Evolutionary conservation across 2,113 vertebrate genomes (phyloP), one percentile per base, ranked within the genome.

Genomic region (Corythoichthys haematopterus): DNA sequence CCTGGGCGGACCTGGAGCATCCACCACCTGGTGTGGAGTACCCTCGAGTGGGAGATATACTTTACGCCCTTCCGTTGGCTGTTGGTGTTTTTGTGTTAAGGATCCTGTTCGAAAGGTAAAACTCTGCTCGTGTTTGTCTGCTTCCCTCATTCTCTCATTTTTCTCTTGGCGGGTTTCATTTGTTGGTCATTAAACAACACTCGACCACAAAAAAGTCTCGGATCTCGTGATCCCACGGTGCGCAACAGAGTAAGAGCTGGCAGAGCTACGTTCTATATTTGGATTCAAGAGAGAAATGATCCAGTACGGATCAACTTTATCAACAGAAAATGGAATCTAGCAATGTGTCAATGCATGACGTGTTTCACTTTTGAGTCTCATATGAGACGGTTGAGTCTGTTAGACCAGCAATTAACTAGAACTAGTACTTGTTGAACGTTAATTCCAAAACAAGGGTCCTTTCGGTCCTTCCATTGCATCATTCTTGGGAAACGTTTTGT

Each of bases 1-100:
- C 88, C 5, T 88, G 88, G 89, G 81, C 74, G 52, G 85, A 88
- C 66, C 76, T 89, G 75, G 87, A 88, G 79, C 80, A 80, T 46
- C 87, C 84, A 3, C 84, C 84, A 67, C 80, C 87, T 72, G 87
- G 88, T 0, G 71, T 58, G 64, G 82, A 86, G 36, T 90, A 86
- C 45, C 87, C 88, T n/a, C 76, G 68, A 3, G 28, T 71, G 36
- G 38, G 70, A 63, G 45, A 88, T 20, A 51, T 89, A 8, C 36
- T 85, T 0, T 75, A 33, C 51, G 84, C 83, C 3, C 40, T 89
- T 4, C 89, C 89, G 1, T 66, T 90, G 75, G 83, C 89, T 1
- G 66, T 77, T 11, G 75, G 53, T 0, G 77, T 90, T 15, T 82
- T 86, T 6, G 46, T 87, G 0, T 60, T 89, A 0, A 75, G 89